Base-by-base conservation (phyloP, 2,113 vertebrate species). In the Limnothrissa miodon region DNA sequence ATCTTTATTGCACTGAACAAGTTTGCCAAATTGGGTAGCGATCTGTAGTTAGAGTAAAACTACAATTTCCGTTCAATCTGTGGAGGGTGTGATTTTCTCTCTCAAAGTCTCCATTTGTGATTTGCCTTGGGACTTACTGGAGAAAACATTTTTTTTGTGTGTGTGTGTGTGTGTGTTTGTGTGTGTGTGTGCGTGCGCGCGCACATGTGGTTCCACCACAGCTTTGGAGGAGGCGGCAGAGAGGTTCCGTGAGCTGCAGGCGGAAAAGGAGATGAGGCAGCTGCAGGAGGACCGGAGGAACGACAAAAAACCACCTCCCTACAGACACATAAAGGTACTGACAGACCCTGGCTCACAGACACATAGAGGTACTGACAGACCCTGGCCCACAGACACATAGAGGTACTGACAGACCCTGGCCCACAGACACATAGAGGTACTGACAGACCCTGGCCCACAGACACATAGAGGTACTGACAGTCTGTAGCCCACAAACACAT, bases 201-300 rank as follows among this genome's bases (percentile, higher is more conserved):
- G n/a, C 7, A 23, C 36, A 17, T 6, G 66, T 62, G 33, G 39
- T 45, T 78, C 2, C 82, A 15, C 80, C 42, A 74, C 86, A 99
- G 98, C 97, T 88, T 94, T 99, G 86, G 95, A 94, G 79, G 97
- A 99, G 90, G 97, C 97, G 87, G 98, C 98, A 36, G 94, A 96
- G 82, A 94, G 98, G 59, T 99, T 99, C 95, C 95, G 94, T 91
- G 97, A 97, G 78, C 89, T 99, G 82, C 97, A 97, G 90, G 94
- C 96, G 4, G 97, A 99, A 89, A 98, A 96, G 66, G 98, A 99
- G 87, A 95, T 98, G 89, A 96, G 96, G 87, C 97, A 98, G 89
- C 96, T 99, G 45, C 98, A 99, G 89, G 98, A 99, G 93, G 96
- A 98, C 92, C 93, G 96, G 85, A 99, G 97, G 90, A 99, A 98